Conservation (phyloP, 2,797 vertebrate species). For the Hippoglossus hippoglossus region DNA sequence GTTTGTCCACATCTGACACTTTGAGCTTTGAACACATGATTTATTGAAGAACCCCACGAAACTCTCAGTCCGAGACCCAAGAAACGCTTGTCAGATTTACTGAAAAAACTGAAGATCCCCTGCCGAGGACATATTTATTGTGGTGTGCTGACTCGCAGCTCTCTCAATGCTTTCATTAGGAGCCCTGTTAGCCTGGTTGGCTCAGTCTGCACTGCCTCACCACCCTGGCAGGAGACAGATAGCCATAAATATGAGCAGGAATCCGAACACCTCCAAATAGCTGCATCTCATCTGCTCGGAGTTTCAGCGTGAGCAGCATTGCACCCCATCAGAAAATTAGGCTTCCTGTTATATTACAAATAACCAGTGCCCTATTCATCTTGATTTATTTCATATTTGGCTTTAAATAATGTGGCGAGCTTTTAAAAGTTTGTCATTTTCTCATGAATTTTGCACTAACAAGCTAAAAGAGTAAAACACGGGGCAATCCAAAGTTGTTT, state of each 20-base stretch:
- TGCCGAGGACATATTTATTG: constrained; percentile 16
- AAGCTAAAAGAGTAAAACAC: constrained; percentile 25
- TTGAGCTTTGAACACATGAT: not conserved
- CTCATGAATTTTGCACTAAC: constrained; percentile 51
- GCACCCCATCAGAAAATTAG: not conserved
- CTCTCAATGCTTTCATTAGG: constrained; percentile 50
- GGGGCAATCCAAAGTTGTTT: constrained; percentile 23
- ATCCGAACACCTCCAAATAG: constrained; percentile 43
- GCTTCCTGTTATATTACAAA: constrained; percentile 14
- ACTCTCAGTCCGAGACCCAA: not conserved
- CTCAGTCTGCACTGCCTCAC: constrained; percentile 42
- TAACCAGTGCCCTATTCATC: constrained; percentile 26
- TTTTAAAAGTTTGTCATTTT: constrained; percentile 23
- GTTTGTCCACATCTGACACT: constrained; percentile 13
- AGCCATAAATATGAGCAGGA: constrained; percentile 50
- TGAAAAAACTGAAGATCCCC: constrained; percentile 11
- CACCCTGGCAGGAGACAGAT: constrained; percentile 39
- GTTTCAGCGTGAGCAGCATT: not conserved
- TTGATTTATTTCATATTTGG: constrained; percentile 48
- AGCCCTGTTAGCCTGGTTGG: constrained; percentile 18
- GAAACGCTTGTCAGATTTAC: constrained; percentile 1
- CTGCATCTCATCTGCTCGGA: constrained; percentile 35
- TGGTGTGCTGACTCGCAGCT: constrained; percentile 35
- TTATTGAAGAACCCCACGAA: not conserved
- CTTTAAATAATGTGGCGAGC: constrained; percentile 41